Evolutionary conservation across 92 coral and sea anemone genomes (phyloP).

Genomic region (Zoanthus sansibaricus): DNA sequence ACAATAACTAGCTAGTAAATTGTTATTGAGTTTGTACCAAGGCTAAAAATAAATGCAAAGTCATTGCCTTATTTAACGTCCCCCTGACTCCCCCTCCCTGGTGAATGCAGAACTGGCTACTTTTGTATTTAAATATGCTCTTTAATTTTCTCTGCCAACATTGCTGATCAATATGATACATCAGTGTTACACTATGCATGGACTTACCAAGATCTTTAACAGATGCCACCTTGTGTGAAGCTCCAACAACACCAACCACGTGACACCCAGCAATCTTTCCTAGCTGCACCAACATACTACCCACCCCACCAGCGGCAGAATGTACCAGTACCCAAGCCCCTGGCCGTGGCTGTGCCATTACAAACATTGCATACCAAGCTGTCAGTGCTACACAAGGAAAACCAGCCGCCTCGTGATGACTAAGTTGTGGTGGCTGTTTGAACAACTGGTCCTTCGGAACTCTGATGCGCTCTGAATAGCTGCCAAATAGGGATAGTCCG

Average conservation of each 20-base stretch:
- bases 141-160: no score
- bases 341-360: constrained; percentile 86
- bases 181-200: no score
- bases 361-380: constrained; percentile 98
- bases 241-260: constrained; percentile 97
- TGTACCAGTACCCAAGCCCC: constrained; percentile 94
- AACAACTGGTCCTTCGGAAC: constrained; percentile 87
- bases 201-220: constrained; percentile 84
- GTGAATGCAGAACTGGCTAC: no score
- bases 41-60: no score
- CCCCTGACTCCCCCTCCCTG: no score
- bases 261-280: constrained; percentile 97
- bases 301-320: constrained; percentile 99
- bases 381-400: constrained; percentile 90
- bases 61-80: no score
- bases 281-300: constrained; percentile 95
- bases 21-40: no score
- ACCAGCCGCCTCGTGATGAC: constrained; percentile 85
- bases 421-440: constrained; percentile 78
- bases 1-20: no score
- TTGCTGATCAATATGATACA: no score
- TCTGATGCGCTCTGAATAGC: constrained; percentile 81
- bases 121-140: no score
- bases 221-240: constrained; percentile 75
- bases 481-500: constrained; percentile 92